Base-by-base conservation (phyloP, 2,113 vertebrate species). In the Cyprinodon variegatus region DNA sequence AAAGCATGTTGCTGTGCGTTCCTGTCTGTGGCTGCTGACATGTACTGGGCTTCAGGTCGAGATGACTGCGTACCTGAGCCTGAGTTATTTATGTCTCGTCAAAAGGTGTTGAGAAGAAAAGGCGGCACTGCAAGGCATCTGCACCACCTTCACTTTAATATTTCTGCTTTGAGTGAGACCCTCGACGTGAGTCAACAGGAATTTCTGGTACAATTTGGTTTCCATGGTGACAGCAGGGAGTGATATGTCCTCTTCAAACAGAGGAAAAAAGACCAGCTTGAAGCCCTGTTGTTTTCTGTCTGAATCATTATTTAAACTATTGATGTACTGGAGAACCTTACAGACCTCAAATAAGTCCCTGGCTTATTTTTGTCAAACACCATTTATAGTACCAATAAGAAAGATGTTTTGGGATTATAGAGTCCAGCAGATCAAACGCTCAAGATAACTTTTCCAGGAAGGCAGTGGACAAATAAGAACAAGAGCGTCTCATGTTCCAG, bases 171-270 rank as follows among this genome's bases (percentile, higher is more conserved):
- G 70, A 87, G 78, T 80, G 74, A 83, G 76, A 70, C 84, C 66
- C 72, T 90, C 68, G 40, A 41, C 85, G 83, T 83, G 90, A 93
- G 89, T 93, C 90, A 91, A 88, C 84, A 89, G 90, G 89, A 91
- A 90, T 90, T 79, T 89, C 80, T 88, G 89, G 91, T 90, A 89
- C 86, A 91, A 81, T 93, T 93, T 88, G 77, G 94, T 95, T 94
- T 88, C 93, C 90, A 94, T 95, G 92, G 93, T 87, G 90, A 94
- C 89, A 88, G 88, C 57, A 38, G 85, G 80, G 91, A 87, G 86
- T 84, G 86, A 91, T 86, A 68, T 77, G 87, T 90, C 79, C 81
- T 87, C 81, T 89, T 89, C 83, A 82, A 84, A 82, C 82, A 77
- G 72, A 87, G 76, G 76, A 80, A 76, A 57, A 78, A 85, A 76